phyloP scores from a whole-genome alignment of 2,888 invertebrate species.

The Agrochola macilenta region DNA sequence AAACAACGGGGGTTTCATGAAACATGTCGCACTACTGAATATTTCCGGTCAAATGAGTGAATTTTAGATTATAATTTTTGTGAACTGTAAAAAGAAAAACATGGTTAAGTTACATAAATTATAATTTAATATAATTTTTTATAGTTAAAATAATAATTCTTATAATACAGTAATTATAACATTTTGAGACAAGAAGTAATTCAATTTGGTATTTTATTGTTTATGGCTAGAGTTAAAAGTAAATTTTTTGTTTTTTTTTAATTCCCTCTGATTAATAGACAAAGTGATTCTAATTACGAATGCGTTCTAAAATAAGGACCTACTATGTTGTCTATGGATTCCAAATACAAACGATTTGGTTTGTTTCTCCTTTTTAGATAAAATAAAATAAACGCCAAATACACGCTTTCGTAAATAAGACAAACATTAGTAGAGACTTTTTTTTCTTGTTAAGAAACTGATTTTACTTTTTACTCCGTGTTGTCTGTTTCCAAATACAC shows the following conservation, averaged over 20 bases:
- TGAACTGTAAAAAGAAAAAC: fast-evolving
- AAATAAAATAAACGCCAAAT: neutral
- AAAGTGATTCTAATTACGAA: conserved; percentile 24
- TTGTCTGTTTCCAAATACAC: too few species aligned
- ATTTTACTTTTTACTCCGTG: neutral
- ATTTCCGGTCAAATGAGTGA: conserved; percentile 81
- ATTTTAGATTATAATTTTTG: fast-evolving
- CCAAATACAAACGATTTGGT: neutral
- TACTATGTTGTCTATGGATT: conserved; percentile 46
- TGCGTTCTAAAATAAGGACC: conserved; percentile 57
- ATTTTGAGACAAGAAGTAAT: conserved; percentile 12
- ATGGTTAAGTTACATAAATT: fast-evolving
- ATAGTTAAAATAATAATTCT: fast-evolving
- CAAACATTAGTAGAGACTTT: too few species aligned
- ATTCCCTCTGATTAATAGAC: conserved; percentile 45
- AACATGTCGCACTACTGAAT: conserved; percentile 83
- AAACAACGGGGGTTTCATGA: conserved; percentile 91
- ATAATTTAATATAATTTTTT: neutral
- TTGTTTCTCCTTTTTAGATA: neutral
- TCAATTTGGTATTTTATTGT: conserved; percentile 40
- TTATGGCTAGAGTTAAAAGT: conserved; percentile 68
- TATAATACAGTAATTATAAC: fast-evolving
- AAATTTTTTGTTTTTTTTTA: conserved; percentile 46
- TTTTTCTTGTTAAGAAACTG: too few species aligned
- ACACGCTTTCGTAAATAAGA: too few species aligned